Percentiles rank a stretch among this genome's conserved stretches.
phyloP scores from a whole-genome alignment of 2,113 vertebrate species.

The Catharus bicknelli region DNA sequence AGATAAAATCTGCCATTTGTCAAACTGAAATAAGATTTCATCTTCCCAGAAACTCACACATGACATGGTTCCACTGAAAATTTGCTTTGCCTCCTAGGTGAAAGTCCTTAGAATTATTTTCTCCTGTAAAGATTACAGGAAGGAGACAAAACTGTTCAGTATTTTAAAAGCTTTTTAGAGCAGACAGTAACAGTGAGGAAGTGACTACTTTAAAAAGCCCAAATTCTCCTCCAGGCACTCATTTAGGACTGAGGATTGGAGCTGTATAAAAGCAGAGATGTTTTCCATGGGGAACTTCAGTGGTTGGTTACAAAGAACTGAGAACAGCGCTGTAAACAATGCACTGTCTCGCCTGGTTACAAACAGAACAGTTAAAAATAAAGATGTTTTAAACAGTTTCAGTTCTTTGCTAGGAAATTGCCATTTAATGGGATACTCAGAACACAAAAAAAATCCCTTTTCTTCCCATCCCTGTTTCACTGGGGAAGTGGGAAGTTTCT shows the following conservation, averaged over 20 bases:
- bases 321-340: neutral
- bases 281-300: conserved; percentile 5
- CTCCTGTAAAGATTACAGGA: neutral
- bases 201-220: neutral
- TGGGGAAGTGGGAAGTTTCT: neutral
- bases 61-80: neutral
- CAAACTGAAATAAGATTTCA: neutral
- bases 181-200: neutral
- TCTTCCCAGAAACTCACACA: neutral
- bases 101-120: neutral
- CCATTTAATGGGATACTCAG: neutral
- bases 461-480: neutral
- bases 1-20: neutral
- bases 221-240: conserved; percentile 15
- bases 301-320: conserved; percentile 1
- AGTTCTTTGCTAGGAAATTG: neutral
- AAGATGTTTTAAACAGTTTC: neutral
- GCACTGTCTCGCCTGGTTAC: neutral
- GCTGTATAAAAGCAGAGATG: neutral
- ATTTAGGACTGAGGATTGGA: neutral
- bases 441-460: neutral
- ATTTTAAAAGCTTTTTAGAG: neutral
- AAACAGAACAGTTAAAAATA: neutral
- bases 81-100: neutral
- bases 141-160: neutral